Evolutionary conservation across 1,140 invertebrate genomes (phyloP), one percentile per base, ranked within the genome.

Genomic region (Tetramorium parvispinum): DNA sequence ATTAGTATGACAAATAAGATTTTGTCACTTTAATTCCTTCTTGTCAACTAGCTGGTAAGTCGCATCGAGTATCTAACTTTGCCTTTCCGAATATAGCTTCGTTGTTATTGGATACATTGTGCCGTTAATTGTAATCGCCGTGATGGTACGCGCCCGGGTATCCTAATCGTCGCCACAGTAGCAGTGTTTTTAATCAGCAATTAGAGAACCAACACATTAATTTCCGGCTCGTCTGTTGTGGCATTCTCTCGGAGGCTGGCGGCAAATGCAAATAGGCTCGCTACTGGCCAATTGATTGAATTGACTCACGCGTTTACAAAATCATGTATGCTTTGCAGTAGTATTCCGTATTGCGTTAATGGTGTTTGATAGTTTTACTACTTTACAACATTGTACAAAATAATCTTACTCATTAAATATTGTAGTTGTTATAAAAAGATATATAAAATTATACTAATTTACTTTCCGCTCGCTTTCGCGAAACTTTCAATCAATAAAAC

Each of bases 181-280:
- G 85, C 83, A 89, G 92, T 93, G 93, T 94, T 95, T 95, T 95
- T 95, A 95, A 95, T 95, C 94, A 94, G 93, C 94, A 95, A 95
- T 95, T 95, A 95, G 92, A 91, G 90, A 91, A 91, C 94, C 93
- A 94, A 94, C 93, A 93, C 94, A 94, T 94, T 95, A 94, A 95
- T 95, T 95, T 95, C 94, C 93, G 93, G 90, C 87, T 93, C 91
- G 93, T 93, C 90, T 93, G 91, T 93, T 92, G 94, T 91, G 92
- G 93, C 91, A 89, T 94, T 93, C 93, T 92, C 92, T 91, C 89
- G 53, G 68, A 89, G 82, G 71, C 68, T 77, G 55, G 85, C 85
- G 93, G 91, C 94, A 92, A 94, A 95, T 95, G 94, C 94, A 94
- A 95, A 95, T 94, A 94, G 93, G 88, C 92, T 85, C 83, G 78